Evolutionary conservation across 2,113 vertebrate genomes (phyloP), one percentile per base, ranked within the genome.

Genomic region (Centropus bengalensis): DNA sequence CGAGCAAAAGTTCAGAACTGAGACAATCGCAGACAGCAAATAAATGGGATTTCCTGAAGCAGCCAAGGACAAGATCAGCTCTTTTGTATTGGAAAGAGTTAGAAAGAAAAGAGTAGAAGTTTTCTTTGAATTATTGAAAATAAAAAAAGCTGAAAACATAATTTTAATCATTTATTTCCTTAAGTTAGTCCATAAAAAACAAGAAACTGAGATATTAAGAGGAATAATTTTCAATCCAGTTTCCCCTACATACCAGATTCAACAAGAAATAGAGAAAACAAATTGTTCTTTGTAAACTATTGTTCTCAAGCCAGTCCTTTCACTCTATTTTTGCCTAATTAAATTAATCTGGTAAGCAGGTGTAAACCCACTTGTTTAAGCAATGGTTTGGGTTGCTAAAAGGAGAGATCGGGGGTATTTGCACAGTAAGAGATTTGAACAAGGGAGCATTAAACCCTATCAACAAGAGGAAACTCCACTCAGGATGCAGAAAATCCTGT

Each of bases 261-360:
- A 94, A 79, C 26, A 73, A 62, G 82, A 66, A 75, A 74, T 2
- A 51, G 20, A 20, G 18, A 27, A 17, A 36, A 49, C 16, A 59
- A 60, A 76, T 44, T n/a, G 22, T 86, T 95, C 91, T 96, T 93
- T 96, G 93, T 15, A 28, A 38, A 14, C 84, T 75, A 97, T 98
- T 98, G 98, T 98, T 97, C 97, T 97, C 93, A 76, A 96, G 75
- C 94, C 97, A 67, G 96, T 94, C 97, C 97, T 96, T 96, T 95
- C 88, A 86, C 96, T 97, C 97, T 93, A 95, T 97, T 98, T 98
- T 98, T 96, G 97, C 96, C 97, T 98, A 98, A 98, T 98, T 98
- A 97, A 98, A 98, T 98, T 98, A 98, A 98, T 98, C 98, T 98
- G 98, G 97, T 98, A 98, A 98, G 97, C 98, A 98, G 98, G 98